Conservation (phyloP, 2,113 vertebrate genomes). For the Porphyrio hochstetteri region DNA sequence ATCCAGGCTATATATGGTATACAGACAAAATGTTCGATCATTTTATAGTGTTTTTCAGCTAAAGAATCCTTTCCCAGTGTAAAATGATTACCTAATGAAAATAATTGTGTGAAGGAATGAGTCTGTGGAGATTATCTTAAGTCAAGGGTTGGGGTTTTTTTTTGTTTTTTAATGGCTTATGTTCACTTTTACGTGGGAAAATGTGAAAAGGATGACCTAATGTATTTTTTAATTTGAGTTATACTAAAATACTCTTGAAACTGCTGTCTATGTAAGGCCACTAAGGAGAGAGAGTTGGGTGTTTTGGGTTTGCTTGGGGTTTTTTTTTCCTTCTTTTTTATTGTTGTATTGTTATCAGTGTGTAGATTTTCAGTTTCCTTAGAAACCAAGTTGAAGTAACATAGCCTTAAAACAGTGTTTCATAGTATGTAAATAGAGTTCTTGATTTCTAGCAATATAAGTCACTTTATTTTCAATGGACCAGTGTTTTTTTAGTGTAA, state of each 20-base stretch:
- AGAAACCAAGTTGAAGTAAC: constrained; percentile 54
- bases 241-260: constrained; percentile 38
- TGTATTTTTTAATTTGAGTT: constrained; percentile 59
- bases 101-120: not conserved
- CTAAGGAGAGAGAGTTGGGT: not conserved
- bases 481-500: not conserved
- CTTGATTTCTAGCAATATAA: constrained; percentile 16
- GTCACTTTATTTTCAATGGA: constrained; percentile 21
- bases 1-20: constrained; percentile 27
- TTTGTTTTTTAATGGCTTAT: not conserved
- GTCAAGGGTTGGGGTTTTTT: too few relatives aligned
- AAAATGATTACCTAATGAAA: constrained; percentile 16
- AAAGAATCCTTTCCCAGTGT: not conserved
- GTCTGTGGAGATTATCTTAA: not conserved
- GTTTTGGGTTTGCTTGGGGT: too few relatives aligned
- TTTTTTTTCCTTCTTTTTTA: constrained; percentile 2
- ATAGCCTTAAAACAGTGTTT: constrained; percentile 64
- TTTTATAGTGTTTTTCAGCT: constrained; percentile 33
- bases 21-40: constrained; percentile 36
- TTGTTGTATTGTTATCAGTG: constrained; percentile 1
- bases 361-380: constrained; percentile 5
- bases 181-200: constrained; percentile 55
- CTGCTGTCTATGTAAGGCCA: not conserved
- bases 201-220: constrained; percentile 24
- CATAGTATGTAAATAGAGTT: constrained; percentile 24